Conservation (phyloP, 2,888 invertebrate genomes). For the Trissonchulus sp. region DNA sequence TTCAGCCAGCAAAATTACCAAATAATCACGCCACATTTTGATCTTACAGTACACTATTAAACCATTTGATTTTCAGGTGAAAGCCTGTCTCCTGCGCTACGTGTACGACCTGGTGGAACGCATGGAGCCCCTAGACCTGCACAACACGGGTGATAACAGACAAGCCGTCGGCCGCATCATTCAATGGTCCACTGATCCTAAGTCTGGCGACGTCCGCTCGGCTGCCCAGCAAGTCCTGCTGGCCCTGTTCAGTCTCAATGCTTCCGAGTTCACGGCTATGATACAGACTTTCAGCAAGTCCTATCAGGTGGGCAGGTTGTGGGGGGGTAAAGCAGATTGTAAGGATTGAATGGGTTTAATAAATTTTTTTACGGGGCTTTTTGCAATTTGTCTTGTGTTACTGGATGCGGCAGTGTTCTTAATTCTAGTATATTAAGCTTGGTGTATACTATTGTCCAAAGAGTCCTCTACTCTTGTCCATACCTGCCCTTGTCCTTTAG, state of each 20-base stretch:
- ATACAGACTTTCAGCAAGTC: conserved; percentile 56
- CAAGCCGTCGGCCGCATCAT: conserved; percentile 66
- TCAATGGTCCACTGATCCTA: conserved; percentile 66
- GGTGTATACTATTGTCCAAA: too few species aligned
- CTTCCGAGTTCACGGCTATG: conserved; percentile 77
- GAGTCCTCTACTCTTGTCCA: too few species aligned
- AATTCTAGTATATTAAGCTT: too few species aligned
- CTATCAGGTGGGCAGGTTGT: conserved; percentile 46
- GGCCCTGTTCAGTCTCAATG: conserved; percentile 81
- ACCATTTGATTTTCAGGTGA: too few species aligned
- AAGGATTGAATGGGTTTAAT: background rate
- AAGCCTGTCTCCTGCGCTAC: conserved; percentile 58
- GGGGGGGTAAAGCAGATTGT: too few species aligned
- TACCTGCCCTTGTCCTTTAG: too few species aligned
- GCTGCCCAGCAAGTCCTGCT: conserved; percentile 65
- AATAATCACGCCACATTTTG: too few species aligned
- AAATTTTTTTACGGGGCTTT: background rate
- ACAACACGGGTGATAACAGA: conserved; percentile 59
- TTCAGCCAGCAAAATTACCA: too few species aligned
- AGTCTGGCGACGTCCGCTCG: conserved; percentile 63
- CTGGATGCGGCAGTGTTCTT: too few species aligned
- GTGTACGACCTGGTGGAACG: conserved; percentile 53
- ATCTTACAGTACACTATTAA: too few species aligned
- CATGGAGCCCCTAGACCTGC: conserved; percentile 56
- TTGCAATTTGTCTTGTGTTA: conserved; percentile 3